Evolutionary conservation across 1,140 invertebrate genomes (phyloP), one percentile per base, ranked within the genome.

Genomic region (Meloidogyne chitwoodi): DNA sequence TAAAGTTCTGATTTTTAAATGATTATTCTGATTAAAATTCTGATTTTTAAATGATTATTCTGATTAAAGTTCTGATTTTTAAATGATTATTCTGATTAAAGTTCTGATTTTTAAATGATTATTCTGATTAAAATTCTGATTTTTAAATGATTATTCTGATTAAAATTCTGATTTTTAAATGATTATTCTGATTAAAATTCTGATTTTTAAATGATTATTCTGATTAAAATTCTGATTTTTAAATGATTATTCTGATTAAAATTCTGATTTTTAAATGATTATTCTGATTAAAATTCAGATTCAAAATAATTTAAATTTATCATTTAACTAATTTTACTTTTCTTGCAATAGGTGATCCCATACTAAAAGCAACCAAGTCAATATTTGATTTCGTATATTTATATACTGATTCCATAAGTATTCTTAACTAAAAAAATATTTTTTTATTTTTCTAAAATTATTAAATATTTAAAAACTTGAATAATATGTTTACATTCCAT

Each of bases 331-430:
- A n/a, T 24, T 34, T 6, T 31, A 71, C 69, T 62, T 78, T 78
- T 65, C 77, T 38, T 5, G 75, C 41, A 6, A 78, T 77, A 24
- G 77, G 31, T 26, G 65, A 77, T 22, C 77, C 77, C 77, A 78
- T 78, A 41, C 68, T 74, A 64, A 74, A 78, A 24, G 48, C 77
- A 63, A 78, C 41, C 12, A 78, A 19, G 26, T 78, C 77, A 11
- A 78, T 65, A 41, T 63, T 61, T 14, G 74, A 26, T 10, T 65
- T 64, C 34, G 77, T 77, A 61, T 67, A 78, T 68, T 68, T 27
- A 41, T n/a, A 24, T 29, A 77, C 63, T 29, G 76, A 38, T 61
- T 29, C 29, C 14, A 78, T 77, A 14, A 67, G 16, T 22, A 76
- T 10, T 14, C 67, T 22, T 34, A 76, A 14, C 75, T 71, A 31